These are phyloP conservation scores for Microhierax caerulescens DNA, from an alignment of 2,797 vertebrate species.

Conservation along the genomic window DNA sequence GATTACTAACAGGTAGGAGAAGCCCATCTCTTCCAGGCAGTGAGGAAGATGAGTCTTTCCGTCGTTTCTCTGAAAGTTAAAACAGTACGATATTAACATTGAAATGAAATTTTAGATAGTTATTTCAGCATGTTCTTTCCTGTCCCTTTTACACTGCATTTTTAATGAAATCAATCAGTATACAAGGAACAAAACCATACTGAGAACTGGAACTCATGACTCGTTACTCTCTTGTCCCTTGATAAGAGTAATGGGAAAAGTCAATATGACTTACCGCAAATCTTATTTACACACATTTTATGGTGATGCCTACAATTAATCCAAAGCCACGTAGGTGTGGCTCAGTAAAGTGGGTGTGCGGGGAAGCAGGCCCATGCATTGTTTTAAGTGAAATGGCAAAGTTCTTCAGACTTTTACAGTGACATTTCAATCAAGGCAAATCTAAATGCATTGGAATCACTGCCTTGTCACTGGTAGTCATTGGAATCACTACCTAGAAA, in stretches of 20 bases:
- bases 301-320: not conserved
- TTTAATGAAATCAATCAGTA: not conserved
- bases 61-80: constrained; percentile 26
- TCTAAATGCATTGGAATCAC: not conserved
- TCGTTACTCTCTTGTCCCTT: not conserved
- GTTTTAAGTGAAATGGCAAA: not conserved
- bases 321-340: not conserved
- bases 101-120: not conserved
- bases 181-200: not conserved
- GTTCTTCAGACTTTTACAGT: not conserved
- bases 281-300: not conserved
- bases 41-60: not conserved
- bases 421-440: not conserved
- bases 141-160: not conserved
- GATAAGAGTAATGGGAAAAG: not conserved
- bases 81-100: not conserved
- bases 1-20: not conserved
- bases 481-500: not conserved
- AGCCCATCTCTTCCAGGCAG: not conserved
- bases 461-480: not conserved
- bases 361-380: not conserved
- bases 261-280: not conserved
- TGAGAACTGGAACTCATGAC: not conserved
- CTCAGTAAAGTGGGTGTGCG: not conserved
- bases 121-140: not conserved